Evolutionary conservation across 2,888 invertebrate species (phyloP).

Genomic region (Scaptomyza flava): DNA sequence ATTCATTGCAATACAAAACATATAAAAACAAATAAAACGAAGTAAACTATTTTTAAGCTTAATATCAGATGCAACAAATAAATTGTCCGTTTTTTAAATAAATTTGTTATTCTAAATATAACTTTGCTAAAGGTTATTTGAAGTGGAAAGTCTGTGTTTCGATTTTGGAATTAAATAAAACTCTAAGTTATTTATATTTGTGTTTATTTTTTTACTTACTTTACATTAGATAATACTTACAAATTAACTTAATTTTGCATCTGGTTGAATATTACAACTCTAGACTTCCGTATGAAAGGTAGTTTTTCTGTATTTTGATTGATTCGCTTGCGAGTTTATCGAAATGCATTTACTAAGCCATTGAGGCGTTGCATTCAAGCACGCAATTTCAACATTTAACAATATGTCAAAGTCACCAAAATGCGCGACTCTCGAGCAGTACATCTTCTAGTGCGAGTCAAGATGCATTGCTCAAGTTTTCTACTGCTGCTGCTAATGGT

Average conservation of each 20-base stretch:
- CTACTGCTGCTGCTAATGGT: slow-evolving; percentile 11
- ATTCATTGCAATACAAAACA: neutral
- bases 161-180: too few species aligned
- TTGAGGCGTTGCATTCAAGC: slow-evolving; percentile 46
- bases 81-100: slow-evolving; percentile 1
- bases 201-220: too few species aligned
- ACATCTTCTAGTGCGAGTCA: slow-evolving; percentile 27
- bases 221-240: too few species aligned
- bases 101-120: neutral
- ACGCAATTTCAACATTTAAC: slow-evolving; percentile 45
- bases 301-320: slow-evolving; percentile 32
- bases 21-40: neutral
- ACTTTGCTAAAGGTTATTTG: neutral
- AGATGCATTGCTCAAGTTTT: slow-evolving; percentile 31
- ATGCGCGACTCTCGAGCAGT: slow-evolving; percentile 33
- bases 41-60: slow-evolving; percentile 9
- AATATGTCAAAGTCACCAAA: slow-evolving; percentile 28
- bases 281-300: slow-evolving; percentile 5
- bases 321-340: slow-evolving; percentile 44
- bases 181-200: too few species aligned
- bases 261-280: neutral
- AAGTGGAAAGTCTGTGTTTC: too few species aligned
- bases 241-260: too few species aligned
- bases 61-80: slow-evolving; percentile 16
- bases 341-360: slow-evolving; percentile 50